Percentiles rank a stretch among this genome's conserved stretches.
Evolutionary conservation across 2,113 vertebrate genomes (phyloP).

Genomic region (Lepus europaeus): DNA sequence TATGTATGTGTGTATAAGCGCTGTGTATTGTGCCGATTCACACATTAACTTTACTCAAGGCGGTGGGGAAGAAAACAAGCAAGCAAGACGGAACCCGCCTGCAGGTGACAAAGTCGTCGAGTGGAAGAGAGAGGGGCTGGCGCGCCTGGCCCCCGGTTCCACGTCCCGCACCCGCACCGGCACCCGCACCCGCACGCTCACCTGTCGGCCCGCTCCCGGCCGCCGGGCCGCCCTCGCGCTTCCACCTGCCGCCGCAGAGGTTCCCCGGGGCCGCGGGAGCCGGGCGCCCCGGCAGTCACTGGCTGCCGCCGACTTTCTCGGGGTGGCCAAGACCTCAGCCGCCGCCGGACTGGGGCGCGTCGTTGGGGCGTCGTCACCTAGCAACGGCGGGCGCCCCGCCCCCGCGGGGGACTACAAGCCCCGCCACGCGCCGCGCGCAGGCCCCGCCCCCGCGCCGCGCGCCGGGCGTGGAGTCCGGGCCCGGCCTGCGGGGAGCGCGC

Average conservation of each 20-base stretch:
- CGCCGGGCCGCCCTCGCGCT: background rate
- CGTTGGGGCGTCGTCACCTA: constrained; percentile 77
- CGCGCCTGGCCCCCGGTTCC: no score
- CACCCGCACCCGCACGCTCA: background rate
- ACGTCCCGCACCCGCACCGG: background rate
- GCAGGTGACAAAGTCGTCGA: background rate
- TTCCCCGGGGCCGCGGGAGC: background rate
- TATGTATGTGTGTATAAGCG: background rate
- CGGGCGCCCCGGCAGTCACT: constrained; percentile 18
- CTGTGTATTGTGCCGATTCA: background rate
- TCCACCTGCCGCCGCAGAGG: background rate
- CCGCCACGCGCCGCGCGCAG: background rate
- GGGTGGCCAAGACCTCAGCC: rapidly evolving
- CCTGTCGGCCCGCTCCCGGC: background rate
- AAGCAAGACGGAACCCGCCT: background rate
- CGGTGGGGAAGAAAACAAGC: background rate
- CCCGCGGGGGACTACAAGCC: background rate
- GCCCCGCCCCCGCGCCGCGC: background rate
- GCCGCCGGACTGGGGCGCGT: background rate
- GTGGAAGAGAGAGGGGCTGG: background rate
- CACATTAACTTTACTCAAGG: background rate
- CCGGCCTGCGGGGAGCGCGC: background rate
- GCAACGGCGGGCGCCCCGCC: constrained; percentile 52
- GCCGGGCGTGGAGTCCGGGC: background rate
- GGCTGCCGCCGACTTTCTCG: rapidly evolving